Base-by-base conservation (phyloP, 2,113 vertebrate genomes). In the Epinephelus cyanopodus region DNA sequence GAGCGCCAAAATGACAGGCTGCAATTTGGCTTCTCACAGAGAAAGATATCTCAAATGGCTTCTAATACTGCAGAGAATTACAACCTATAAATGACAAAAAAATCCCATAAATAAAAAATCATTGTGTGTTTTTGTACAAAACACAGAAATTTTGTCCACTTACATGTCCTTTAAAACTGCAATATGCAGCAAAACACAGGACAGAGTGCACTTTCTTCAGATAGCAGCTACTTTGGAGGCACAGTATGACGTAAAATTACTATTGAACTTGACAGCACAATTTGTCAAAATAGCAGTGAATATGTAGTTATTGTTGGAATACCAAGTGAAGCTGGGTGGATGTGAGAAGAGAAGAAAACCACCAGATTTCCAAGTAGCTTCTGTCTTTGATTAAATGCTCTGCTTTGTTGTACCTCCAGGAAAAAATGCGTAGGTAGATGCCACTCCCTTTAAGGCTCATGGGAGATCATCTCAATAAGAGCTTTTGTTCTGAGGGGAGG, bases 341-440 rank as follows among this genome's bases (percentile, higher is more conserved):
- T 48, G 50, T 70, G 29, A 62, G 37, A 67, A 42, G 27, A 1
- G 25, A 14, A 8, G 19, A 12, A 56, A 74, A 64, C 57, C 47
- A 74, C 60, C 48, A 50, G 23, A 25, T 47, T 64, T 6, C 45
- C 45, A 68, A 63, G 77, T 25, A 64, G 10, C n/a, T 18, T 1
- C 33, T 17, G 52, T 73, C 48, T 68, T 47, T 69, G 39, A 77
- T 81, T 65, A 27, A 76, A 79, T 19, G 42, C 14, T 64, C 23
- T 17, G 15, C 25, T 62, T 48, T 47, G 48, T n/a, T 39, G 19
- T 53, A 37, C 42, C 61, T 63, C n/a, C 3, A n/a, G 69, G 80
- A 52, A 77, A 63, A 50, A 68, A 54, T 12, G 79, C n/a, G 79
- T 80, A 53, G 82, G 79, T 63, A 63, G 83, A 63, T 4, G 52